Evolutionary conservation across 2,797 vertebrate genomes (phyloP).

Genomic region (Taeniopygia guttata): DNA sequence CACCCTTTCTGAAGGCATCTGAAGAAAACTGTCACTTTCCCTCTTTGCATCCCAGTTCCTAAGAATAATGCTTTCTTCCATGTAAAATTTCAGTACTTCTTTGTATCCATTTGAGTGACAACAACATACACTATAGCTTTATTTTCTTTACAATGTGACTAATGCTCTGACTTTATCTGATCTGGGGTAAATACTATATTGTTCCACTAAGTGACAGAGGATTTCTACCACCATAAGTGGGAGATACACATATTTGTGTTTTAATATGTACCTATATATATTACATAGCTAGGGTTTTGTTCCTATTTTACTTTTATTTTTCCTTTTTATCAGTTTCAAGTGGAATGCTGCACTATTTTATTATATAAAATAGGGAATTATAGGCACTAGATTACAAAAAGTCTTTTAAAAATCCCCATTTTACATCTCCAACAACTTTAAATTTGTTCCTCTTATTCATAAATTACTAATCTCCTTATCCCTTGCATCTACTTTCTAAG

Average conservation of each 20-base stretch:
- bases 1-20: neutral
- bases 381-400: neutral
- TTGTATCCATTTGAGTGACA: neutral
- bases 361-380: neutral
- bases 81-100: neutral
- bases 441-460: neutral
- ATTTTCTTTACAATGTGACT: neutral
- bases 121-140: neutral
- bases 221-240: neutral
- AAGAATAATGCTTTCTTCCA: neutral
- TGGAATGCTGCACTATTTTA: neutral
- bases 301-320: neutral
- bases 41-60: neutral
- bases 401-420: fast-evolving
- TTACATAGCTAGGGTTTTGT: neutral
- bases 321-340: neutral
- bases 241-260: neutral
- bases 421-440: neutral
- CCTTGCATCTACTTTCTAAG: neutral
- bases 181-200: neutral
- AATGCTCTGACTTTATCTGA: neutral
- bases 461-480: neutral
- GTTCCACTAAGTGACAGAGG: neutral
- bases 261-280: neutral
- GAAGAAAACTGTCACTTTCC: neutral